Conservation (phyloP, 2,113 vertebrate species). For the Acrocephalus arundinaceus region DNA sequence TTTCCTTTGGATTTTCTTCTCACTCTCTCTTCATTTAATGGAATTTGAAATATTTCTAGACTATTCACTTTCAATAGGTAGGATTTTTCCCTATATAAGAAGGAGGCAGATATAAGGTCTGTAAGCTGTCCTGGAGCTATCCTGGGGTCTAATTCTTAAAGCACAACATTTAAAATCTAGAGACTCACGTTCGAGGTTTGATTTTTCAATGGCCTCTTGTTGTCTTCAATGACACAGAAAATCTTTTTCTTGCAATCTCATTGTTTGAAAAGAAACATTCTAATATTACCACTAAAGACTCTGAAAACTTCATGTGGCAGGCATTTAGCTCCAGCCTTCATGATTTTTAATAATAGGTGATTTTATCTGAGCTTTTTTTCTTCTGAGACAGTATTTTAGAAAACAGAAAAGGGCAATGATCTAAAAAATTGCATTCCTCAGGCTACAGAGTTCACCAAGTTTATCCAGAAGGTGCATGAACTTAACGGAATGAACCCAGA, state of each 20-base stretch:
- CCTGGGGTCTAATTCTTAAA: background rate
- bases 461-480: background rate
- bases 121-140: background rate
- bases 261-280: background rate
- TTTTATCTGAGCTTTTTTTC: background rate
- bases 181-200: background rate
- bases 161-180: background rate
- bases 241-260: background rate
- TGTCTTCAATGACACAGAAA: background rate
- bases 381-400: background rate
- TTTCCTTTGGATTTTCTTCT: constrained; percentile 53
- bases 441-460: background rate
- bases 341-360: background rate
- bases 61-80: background rate
- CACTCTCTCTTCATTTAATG: constrained; percentile 16
- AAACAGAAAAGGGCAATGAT: background rate
- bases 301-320: background rate
- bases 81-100: background rate
- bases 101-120: background rate
- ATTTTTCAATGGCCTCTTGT: background rate
- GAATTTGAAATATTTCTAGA: constrained; percentile 54
- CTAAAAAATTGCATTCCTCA: background rate
- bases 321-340: background rate
- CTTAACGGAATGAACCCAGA: background rate
- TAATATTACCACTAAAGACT: background rate